Percentiles rank a stretch among this genome's conserved stretches.
phyloP scores from a whole-genome alignment of 2,888 invertebrate species.

The Chirona hameri region DNA sequence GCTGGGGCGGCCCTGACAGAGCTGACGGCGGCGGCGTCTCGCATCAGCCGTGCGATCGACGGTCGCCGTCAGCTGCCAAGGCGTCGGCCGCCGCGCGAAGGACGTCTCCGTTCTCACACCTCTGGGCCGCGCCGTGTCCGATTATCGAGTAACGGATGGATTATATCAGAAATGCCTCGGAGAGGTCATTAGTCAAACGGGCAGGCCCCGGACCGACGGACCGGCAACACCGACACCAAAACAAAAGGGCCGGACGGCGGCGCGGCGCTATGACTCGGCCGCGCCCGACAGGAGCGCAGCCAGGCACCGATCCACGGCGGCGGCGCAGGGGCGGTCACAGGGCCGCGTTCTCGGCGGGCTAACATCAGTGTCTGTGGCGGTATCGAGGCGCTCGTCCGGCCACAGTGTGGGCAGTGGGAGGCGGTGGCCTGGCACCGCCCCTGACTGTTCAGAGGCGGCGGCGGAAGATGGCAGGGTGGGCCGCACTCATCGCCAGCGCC shows the following conservation, averaged over 20 bases:
- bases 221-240: conserved; percentile 7
- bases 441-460: neutral
- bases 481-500: neutral
- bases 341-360: neutral
- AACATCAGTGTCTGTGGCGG: neutral
- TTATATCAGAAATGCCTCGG: conserved; percentile 24
- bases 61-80: neutral
- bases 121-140: neutral
- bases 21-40: neutral
- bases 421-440: neutral
- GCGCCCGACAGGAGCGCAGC: neutral
- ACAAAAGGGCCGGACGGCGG: conserved; percentile 12
- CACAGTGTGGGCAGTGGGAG: neutral
- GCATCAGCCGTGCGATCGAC: neutral
- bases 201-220: neutral
- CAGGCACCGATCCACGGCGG: neutral
- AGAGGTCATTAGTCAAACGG: conserved; percentile 23
- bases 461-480: neutral
- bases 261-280: neutral
- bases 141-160: conserved; percentile 24
- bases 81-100: neutral
- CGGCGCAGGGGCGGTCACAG: neutral
- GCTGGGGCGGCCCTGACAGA: neutral
- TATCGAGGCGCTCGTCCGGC: too few species aligned
- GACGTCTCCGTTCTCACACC: conserved; percentile 1